Evolutionary conservation across 23 tunicate species (phyloP), one percentile per base, ranked within the genome.

Genomic region (Oikopleura dioica): DNA sequence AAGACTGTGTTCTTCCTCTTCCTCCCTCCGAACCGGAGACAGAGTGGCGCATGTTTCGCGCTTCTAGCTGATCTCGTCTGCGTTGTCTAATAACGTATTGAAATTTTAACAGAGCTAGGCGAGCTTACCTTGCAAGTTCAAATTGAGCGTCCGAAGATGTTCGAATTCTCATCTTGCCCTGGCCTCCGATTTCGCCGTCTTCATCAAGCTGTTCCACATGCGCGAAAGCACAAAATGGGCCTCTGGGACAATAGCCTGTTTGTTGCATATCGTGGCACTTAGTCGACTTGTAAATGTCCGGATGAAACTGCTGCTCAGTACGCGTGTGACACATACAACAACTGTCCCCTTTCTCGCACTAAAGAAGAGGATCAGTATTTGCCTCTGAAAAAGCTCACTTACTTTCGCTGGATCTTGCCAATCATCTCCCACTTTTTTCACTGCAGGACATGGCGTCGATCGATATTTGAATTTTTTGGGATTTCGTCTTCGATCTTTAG

Each of bases 201-300:
- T 2, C 72, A 28, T 63, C 72, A 28, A 12, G 72, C 35, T 86
- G 89, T 50, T 94, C 95, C 1, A 94, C 99, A 75, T 94, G 99
- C 24, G 99, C 99, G 79, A 94, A 94, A 0, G 99, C 99, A 77
- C 99, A 94, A 77, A 94, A 94, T 21, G 99, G 95, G 29, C 99
- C 99, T 1, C 99, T 77, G 0, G 99, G 99, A 59, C 99, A 94
- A 75, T 94, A 94, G 0, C 99, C 99, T 55, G 95, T 81, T 51
- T 94, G 99, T 32, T 81, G 69, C 95, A 94, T 86, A 51, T 94
- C 99, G 59, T 94, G 99, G 80, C 99, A 94, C 51, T 94, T 94
- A 26, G 99, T 86, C 36, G 95, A 86, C 68, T 94, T 94, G 75
- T 94, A 94, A 31, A 94, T 94, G 77, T 94, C 99, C 0, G 99